Evolutionary conservation across 30 jellyfish, hydroid and myxozoan genomes (phyloP).

Genomic region (Phacellophora camtschatica): DNA sequence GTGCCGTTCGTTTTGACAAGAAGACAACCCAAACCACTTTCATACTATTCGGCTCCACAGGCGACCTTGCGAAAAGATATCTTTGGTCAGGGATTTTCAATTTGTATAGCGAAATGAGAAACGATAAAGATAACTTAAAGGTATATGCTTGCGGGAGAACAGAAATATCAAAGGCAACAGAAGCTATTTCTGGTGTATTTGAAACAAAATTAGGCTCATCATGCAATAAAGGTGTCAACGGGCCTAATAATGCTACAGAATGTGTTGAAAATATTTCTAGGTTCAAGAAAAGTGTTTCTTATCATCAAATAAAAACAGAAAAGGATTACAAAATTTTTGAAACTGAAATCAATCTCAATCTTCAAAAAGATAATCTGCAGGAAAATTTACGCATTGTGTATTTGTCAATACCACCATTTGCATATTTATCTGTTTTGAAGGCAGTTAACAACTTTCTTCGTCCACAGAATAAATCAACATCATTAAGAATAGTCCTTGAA

Average conservation of each 20-base stretch:
- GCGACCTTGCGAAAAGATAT: slow-evolving; percentile 64
- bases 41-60: slow-evolving; percentile 60
- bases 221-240: neutral
- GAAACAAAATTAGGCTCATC: neutral
- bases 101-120: neutral
- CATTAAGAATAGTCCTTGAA: slow-evolving; percentile 56
- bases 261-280: neutral
- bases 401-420: slow-evolving; percentile 74
- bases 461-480: neutral
- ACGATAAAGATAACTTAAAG: neutral
- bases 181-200: neutral
- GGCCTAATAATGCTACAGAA: neutral
- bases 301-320: slow-evolving; percentile 21
- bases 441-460: slow-evolving; percentile 8
- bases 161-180: neutral
- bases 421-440: slow-evolving; percentile 37
- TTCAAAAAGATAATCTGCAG: neutral
- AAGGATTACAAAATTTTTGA: slow-evolving; percentile 1
- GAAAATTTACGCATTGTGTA: slow-evolving; percentile 19
- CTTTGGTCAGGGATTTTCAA: slow-evolving; percentile 66
- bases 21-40: slow-evolving; percentile 25
- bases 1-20: too few relatives aligned
- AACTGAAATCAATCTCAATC: neutral
- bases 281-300: neutral
- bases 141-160: slow-evolving; percentile 51